Conservation (phyloP, 2,113 vertebrate genomes). For the Thalassoma bifasciatum region DNA sequence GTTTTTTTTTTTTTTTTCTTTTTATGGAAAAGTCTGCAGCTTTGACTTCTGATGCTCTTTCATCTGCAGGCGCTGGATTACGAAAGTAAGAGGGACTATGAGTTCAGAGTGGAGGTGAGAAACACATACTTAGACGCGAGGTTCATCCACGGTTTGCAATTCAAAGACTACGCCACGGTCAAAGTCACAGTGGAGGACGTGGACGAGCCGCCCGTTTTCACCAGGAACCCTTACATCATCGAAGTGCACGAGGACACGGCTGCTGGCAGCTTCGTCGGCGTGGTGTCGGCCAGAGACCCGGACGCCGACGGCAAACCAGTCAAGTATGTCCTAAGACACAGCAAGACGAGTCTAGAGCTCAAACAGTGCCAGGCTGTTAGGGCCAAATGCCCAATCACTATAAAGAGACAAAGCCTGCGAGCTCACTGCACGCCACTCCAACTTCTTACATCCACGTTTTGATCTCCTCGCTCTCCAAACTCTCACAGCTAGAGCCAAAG, state of each 20-base stretch:
- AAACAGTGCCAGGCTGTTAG: background rate
- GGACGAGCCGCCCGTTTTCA: constrained; percentile 94
- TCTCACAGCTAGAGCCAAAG: background rate
- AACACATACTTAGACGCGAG: constrained; percentile 91
- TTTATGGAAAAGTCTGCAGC: constrained; percentile 38
- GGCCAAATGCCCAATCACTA: background rate
- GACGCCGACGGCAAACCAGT: constrained; percentile 88
- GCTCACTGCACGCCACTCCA: background rate
- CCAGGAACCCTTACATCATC: constrained; percentile 89
- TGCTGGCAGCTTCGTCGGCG: constrained; percentile 91
- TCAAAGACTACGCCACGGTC: constrained; percentile 92
- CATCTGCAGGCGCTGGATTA: constrained; percentile 91
- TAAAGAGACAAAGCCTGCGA: background rate
- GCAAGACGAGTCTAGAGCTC: background rate
- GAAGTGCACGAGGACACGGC: constrained; percentile 95
- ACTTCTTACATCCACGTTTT: background rate
- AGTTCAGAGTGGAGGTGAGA: constrained; percentile 91
- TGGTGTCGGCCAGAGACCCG: constrained; percentile 92
- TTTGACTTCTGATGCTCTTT: constrained; percentile 57
- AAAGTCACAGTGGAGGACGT: constrained; percentile 91
- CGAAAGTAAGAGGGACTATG: constrained; percentile 90
- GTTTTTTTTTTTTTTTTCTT: constrained; percentile 12
- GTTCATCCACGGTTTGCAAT: constrained; percentile 90
- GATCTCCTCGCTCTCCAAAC: background rate
- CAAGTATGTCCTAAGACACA: constrained; percentile 83